Evolutionary conservation across 2,888 invertebrate species (phyloP).

Genomic region (Cephus pulcher): DNA sequence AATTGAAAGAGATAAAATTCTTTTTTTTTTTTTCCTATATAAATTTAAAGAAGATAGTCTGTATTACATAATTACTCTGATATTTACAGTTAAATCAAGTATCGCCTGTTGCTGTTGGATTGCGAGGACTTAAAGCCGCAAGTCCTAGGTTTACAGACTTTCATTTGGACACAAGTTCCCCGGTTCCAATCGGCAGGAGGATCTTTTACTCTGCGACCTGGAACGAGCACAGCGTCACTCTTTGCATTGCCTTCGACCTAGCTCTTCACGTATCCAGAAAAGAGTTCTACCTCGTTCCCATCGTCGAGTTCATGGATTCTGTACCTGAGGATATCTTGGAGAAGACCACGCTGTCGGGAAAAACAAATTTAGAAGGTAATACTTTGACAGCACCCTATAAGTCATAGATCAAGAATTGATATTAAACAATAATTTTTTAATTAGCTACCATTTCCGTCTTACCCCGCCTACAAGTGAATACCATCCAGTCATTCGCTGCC

Average conservation of each 20-base stretch:
- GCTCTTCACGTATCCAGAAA: conserved; percentile 71
- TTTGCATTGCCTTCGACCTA: conserved; percentile 71
- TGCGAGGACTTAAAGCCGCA: conserved; percentile 79
- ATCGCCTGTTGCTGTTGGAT: conserved; percentile 74
- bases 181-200: conserved; percentile 75
- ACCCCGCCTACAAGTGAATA: conserved; percentile 80
- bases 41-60: background rate
- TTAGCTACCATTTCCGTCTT: conserved; percentile 83
- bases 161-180: conserved; percentile 68
- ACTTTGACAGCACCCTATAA: conserved; percentile 21
- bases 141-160: conserved; percentile 83
- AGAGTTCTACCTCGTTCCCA: conserved; percentile 76
- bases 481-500: conserved; percentile 77
- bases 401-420: background rate
- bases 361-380: conserved; percentile 77
- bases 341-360: conserved; percentile 69
- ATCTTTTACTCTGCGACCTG: conserved; percentile 83
- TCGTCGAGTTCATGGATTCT: conserved; percentile 85
- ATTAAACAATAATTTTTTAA: background rate
- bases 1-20: no score
- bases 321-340: conserved; percentile 76
- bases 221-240: conserved; percentile 70
- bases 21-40: background rate
- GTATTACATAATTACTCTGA: conserved; percentile 4
- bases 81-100: conserved; percentile 75